Base-by-base conservation (phyloP, 1,140 invertebrate genomes). In the Drosophila kurseongensis region DNA sequence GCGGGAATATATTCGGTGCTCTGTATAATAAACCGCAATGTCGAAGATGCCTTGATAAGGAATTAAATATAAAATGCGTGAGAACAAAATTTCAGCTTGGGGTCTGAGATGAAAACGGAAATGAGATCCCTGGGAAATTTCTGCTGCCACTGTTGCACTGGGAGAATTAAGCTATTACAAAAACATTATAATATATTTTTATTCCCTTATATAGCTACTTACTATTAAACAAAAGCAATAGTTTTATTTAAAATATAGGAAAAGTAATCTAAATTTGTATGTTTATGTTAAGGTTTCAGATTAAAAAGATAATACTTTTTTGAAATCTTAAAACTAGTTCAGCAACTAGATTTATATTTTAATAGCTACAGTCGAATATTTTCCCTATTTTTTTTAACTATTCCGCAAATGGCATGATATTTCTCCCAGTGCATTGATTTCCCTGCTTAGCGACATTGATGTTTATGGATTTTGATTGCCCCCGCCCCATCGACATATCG, bases 391-490 rank as follows among this genome's bases (percentile, higher is more conserved):
- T 1, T 8, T 7, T 32, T 32, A 32, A 32, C 0, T 7, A 1
- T 32, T 7, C 5, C 7, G 7, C 6, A 1, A 7, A 32, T 8
- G 8, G 8, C 29, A 32, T 14, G 1, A n/a, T 44, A 56, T 57
- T 48, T 44, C 23, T 29, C 9, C 4, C 48, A 59, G 73, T 76
- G 73, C 48, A 79, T 67, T 79, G 79, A 75, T 61, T 89, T 79
- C 60, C 62, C 69, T 77, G 83, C 79, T 88, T 72, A 75, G 82
- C 78, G 78, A 86, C 79, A 78, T 83, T 88, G 83, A 89, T 89
- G 84, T 82, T 88, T 89, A 88, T 88, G 79, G 79, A 89, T 84
- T 89, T 80, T 83, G 84, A 89, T 88, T 88, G 84, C 75, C 62
- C 55, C 54, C 55, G 23, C 32, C 44, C 38, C 18, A 27, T 27